Evolutionary conservation across 2,797 vertebrate species (phyloP).

Genomic region (Tenualosa thibaudeaui): DNA sequence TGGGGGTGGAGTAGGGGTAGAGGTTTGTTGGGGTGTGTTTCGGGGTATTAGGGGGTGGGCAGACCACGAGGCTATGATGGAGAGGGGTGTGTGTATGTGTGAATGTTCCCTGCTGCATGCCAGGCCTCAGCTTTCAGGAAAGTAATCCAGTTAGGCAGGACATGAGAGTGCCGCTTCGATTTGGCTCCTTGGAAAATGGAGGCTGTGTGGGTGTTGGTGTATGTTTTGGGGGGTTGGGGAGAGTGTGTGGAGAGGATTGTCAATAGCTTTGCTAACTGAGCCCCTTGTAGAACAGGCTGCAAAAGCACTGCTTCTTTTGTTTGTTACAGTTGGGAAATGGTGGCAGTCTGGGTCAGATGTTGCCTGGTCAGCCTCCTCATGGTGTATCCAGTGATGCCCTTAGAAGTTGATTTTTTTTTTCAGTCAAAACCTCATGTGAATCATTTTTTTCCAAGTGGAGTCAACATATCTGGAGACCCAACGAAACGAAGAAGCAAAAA

Average conservation of each 20-base stretch:
- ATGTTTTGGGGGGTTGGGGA: not conserved
- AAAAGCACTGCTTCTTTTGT: not conserved
- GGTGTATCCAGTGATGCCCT: too few species aligned
- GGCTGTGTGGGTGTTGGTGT: slow-evolving; percentile 2
- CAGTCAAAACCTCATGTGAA: too few species aligned
- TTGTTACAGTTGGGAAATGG: not conserved
- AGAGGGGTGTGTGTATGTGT: not conserved
- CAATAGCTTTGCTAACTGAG: too few species aligned
- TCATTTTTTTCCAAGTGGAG: not conserved
- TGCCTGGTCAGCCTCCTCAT: not conserved
- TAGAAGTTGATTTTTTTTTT: too few species aligned
- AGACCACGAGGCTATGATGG: slow-evolving; percentile 32
- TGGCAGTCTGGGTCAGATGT: not conserved
- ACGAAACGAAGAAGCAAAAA: not conserved
- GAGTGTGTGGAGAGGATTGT: too few species aligned
- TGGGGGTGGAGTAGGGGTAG: not conserved
- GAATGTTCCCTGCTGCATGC: slow-evolving; percentile 37
- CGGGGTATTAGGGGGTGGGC: not conserved
- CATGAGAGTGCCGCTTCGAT: slow-evolving; percentile 52
- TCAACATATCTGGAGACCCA: not conserved
- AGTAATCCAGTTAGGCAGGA: slow-evolving; percentile 57
- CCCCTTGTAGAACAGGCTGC: not conserved
- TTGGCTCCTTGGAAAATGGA: slow-evolving; percentile 43
- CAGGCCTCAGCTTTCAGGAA: slow-evolving; percentile 45
- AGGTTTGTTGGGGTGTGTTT: not conserved